These are phyloP conservation scores for Neomonachus schauinslandi DNA, from an alignment of 2,113 vertebrate species.

Conservation along the genomic window DNA sequence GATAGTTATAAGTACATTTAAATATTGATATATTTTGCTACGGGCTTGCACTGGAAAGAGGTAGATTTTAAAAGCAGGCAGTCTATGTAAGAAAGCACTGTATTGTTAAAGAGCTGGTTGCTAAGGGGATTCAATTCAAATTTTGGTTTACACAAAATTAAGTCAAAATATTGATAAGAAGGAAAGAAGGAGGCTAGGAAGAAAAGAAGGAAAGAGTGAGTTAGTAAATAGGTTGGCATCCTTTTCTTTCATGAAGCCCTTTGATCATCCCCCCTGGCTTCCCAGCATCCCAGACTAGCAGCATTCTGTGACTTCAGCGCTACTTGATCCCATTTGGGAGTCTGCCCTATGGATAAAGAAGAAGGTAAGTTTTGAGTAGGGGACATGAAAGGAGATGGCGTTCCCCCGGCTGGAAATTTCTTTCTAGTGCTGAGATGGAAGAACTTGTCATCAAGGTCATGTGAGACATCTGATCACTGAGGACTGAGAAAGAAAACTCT, in stretches of 20 bases:
- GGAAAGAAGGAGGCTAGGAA: background rate
- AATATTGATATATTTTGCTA: slow-evolving; percentile 49
- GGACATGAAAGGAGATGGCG: slow-evolving; percentile 56
- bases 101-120: slow-evolving; percentile 30
- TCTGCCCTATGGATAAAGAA: slow-evolving; percentile 49
- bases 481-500: slow-evolving; percentile 36
- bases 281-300: background rate
- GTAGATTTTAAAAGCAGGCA: slow-evolving; percentile 29
- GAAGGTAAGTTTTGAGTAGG: background rate
- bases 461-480: slow-evolving; percentile 5
- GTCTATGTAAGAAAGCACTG: slow-evolving; percentile 45
- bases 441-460: slow-evolving; percentile 30
- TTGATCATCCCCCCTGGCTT: background rate
- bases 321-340: background rate
- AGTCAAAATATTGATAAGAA: slow-evolving; percentile 62
- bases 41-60: slow-evolving; percentile 49
- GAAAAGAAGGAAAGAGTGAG: slow-evolving; percentile 10
- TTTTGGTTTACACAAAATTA: slow-evolving; percentile 42
- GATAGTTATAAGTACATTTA: slow-evolving; percentile 36
- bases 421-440: slow-evolving; percentile 22
- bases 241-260: slow-evolving; percentile 23
- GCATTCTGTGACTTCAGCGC: background rate
- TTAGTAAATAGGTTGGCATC: background rate
- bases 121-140: slow-evolving; percentile 56
- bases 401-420: slow-evolving; percentile 37